Evolutionary conservation across 1,140 invertebrate genomes (phyloP), one percentile per base, ranked within the genome.

Genomic region (Drosophila navojoa): DNA sequence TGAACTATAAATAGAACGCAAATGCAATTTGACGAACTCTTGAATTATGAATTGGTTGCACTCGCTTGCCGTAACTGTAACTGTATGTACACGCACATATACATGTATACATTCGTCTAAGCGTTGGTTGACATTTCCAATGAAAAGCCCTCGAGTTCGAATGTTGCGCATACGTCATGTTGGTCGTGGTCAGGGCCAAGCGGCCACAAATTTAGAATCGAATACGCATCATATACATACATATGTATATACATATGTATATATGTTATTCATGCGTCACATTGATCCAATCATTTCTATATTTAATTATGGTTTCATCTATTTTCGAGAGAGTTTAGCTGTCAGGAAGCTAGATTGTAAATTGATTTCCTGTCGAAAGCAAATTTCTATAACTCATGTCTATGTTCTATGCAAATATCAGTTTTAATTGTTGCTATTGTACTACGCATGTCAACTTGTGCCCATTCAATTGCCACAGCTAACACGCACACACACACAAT

Each of bases 401-500:
- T 16, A 16, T 16, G 42, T 62, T 63, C 62, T 81, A 77, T 76
- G 76, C 79, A 79, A 87, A 87, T 79, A 87, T 87, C 75, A 76
- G 81, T 84, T 89, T 82, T 84, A 90, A 84, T 89, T 89, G 84
- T 87, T 87, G 73, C 87, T 87, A 79, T 81, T 89, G 84, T 79
- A 89, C 79, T 87, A 87, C 82, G 82, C 82, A 87, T 87, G 82
- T 89, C 79, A 89, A 87, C 82, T 86, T 86, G 69, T 82, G 61
- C 79, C 76, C 63, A 76, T 87, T 79, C 84, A 87, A 82, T 87
- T 84, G 77, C 79, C 77, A 66, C 73, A 71, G 16, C 38, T 44
- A 22, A 22, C 19, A 22, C 19, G 19, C 63, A 50, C 64, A 52
- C 45, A 42, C 11, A 44, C 25, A 32, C 22, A n/a, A 7, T n/a